A percentile compares a stretch with the other conserved stretches of the same genome.
These are phyloP conservation scores for Pteruthius melanotis DNA, from an alignment of 2,113 vertebrate genomes.

Conservation along the genomic window DNA sequence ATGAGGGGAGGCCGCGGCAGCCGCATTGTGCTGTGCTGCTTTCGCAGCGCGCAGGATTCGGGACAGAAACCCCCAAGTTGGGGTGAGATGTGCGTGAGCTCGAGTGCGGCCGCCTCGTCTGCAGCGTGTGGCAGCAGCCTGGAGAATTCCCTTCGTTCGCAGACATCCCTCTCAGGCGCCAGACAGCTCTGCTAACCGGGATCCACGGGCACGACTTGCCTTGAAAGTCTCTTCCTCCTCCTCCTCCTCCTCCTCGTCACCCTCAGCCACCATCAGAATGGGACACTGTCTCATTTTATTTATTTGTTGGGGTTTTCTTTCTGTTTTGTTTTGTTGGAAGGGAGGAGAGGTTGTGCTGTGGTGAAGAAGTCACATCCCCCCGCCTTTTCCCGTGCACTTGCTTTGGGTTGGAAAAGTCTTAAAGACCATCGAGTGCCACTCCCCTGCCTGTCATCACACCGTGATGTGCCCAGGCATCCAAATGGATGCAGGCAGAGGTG, in stretches of 20 bases:
- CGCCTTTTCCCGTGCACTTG: neutral
- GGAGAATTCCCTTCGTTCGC: neutral
- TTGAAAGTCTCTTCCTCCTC: neutral
- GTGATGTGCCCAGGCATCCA: neutral
- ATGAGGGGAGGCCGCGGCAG: neutral
- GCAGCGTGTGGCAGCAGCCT: neutral
- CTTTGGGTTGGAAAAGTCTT: neutral
- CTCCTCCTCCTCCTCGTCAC: neutral
- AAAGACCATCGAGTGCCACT: rapidly evolving
- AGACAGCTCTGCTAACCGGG: neutral
- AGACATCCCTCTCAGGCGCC: neutral
- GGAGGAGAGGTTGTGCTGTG: rapidly evolving
- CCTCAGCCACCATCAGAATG: rapidly evolving
- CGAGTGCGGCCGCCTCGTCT: neutral
- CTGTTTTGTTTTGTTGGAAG: neutral
- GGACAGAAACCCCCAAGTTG: neutral
- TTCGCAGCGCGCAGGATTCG: neutral
- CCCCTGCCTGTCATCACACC: neutral
- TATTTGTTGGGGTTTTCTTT: neutral
- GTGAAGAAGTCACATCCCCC: neutral
- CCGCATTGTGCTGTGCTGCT: rapidly evolving
- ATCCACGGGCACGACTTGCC: neutral
- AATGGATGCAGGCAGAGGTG: neutral
- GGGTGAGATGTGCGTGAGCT: neutral
- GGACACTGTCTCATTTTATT: neutral